Evolutionary conservation across 2,888 invertebrate species (phyloP).

Genomic region (Allacma fusca): DNA sequence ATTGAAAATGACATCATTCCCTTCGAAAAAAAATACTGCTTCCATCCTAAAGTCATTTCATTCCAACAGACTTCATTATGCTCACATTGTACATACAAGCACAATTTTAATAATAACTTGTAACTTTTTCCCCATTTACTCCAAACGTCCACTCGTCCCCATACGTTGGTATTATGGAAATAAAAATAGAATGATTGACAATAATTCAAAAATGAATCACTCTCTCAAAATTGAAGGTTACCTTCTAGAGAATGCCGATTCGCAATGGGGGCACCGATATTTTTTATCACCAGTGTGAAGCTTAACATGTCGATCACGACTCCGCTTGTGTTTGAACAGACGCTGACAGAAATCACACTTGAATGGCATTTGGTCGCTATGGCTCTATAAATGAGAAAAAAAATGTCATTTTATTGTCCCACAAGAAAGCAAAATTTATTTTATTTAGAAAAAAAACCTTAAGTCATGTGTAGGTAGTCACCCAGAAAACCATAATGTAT

Average conservation of each 20-base stretch:
- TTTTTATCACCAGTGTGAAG: constrained; percentile 90
- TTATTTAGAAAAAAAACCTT: background rate
- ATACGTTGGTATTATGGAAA: too few species aligned
- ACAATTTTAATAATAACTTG: background rate
- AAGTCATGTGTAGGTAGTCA: background rate
- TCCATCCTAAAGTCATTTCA: background rate
- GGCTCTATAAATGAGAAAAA: constrained; percentile 72
- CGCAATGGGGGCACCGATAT: constrained; percentile 89
- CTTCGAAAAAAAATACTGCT: background rate
- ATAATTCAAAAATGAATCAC: background rate
- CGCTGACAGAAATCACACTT: constrained; percentile 90
- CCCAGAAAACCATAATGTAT: too few species aligned
- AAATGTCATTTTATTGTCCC: background rate
- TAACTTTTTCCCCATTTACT: too few species aligned
- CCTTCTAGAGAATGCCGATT: constrained; percentile 92
- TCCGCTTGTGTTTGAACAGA: constrained; percentile 92
- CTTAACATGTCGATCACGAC: constrained; percentile 91
- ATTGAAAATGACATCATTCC: constrained; percentile 11
- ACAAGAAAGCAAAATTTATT: constrained; percentile 4
- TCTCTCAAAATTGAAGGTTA: constrained; percentile 62
- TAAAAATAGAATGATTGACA: background rate
- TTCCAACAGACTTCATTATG: background rate
- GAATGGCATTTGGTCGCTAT: constrained; percentile 91
- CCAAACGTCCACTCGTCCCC: too few species aligned
- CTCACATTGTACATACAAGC: background rate